Conservation (phyloP, 2,113 vertebrate genomes). For the Urocolius indicus region DNA sequence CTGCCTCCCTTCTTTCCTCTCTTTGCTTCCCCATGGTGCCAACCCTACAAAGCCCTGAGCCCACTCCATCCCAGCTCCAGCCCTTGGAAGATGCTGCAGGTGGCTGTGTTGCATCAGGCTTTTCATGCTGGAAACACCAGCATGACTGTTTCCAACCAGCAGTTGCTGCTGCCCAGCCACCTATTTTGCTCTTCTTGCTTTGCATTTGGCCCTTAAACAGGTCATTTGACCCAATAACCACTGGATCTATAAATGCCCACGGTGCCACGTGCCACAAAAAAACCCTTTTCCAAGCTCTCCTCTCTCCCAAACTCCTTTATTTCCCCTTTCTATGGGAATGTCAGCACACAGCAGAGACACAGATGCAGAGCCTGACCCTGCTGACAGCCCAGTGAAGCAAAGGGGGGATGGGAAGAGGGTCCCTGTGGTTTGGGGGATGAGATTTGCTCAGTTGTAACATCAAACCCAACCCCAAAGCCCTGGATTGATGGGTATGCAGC, state of each 20-base stretch:
- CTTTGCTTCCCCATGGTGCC: accelerated
- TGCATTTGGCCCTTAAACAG: neutral
- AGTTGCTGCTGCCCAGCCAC: neutral
- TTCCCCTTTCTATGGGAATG: neutral
- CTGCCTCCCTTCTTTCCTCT: too few relatives aligned
- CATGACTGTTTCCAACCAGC: accelerated
- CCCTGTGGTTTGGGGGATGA: accelerated
- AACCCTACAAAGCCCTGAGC: neutral
- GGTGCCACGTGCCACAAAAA: neutral
- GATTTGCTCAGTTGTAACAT: too few relatives aligned
- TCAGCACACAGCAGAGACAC: neutral
- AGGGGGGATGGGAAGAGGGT: neutral
- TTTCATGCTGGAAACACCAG: neutral
- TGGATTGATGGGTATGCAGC: neutral
- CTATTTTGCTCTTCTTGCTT: neutral
- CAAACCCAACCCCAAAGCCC: neutral
- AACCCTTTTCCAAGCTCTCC: neutral
- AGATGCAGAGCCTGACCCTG: neutral
- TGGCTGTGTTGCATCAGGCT: neutral
- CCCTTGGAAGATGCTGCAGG: neutral
- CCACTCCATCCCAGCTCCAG: neutral
- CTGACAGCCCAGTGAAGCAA: neutral
- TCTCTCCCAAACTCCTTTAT: neutral
- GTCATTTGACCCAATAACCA: neutral
- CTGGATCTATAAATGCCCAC: neutral